Percentiles rank a stretch among this genome's conserved stretches.
phyloP scores from a whole-genome alignment of 2,888 invertebrate genomes.

The Pheosia tremula region DNA sequence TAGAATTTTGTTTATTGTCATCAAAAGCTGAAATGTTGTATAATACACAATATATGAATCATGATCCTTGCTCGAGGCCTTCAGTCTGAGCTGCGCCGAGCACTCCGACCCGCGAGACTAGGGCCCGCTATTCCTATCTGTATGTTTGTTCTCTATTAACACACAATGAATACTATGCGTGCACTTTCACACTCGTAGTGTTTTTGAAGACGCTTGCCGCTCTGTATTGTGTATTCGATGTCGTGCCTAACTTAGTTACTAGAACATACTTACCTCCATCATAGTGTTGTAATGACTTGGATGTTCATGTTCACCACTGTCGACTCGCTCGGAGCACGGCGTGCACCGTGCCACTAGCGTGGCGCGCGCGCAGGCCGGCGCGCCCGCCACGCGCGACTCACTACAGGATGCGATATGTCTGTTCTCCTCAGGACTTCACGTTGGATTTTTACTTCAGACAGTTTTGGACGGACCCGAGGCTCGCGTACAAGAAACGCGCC shows the following conservation, averaged over 20 bases:
- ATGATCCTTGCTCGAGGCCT: too few species aligned
- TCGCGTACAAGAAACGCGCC: slow-evolving; percentile 93
- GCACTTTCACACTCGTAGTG: slow-evolving; percentile 34
- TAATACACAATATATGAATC: too few species aligned
- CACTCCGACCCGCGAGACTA: not conserved
- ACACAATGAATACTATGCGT: slow-evolving; percentile 30
- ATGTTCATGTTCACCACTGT: slow-evolving; percentile 10
- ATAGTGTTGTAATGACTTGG: slow-evolving; percentile 17
- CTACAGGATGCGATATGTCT: slow-evolving; percentile 27
- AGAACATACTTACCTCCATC: slow-evolving; percentile 13
- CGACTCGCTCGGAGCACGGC: slow-evolving; percentile 14
- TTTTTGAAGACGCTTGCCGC: slow-evolving; percentile 36
- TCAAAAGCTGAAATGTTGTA: too few species aligned
- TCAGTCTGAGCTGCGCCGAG: not conserved
- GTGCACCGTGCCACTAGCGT: slow-evolving; percentile 15
- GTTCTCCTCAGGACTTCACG: slow-evolving; percentile 91
- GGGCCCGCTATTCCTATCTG: not conserved
- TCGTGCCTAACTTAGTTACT: slow-evolving; percentile 36
- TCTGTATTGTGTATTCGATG: slow-evolving; percentile 44
- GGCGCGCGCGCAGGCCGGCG: slow-evolving; percentile 5
- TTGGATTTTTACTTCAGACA: slow-evolving; percentile 98
- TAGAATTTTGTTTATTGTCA: too few species aligned
- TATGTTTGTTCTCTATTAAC: slow-evolving; percentile 4
- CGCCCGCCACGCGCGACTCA: slow-evolving; percentile 8
- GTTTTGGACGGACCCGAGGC: slow-evolving; percentile 97